phyloP scores from a whole-genome alignment of 2,888 invertebrate genomes.

The Xestia rhomboidea region DNA sequence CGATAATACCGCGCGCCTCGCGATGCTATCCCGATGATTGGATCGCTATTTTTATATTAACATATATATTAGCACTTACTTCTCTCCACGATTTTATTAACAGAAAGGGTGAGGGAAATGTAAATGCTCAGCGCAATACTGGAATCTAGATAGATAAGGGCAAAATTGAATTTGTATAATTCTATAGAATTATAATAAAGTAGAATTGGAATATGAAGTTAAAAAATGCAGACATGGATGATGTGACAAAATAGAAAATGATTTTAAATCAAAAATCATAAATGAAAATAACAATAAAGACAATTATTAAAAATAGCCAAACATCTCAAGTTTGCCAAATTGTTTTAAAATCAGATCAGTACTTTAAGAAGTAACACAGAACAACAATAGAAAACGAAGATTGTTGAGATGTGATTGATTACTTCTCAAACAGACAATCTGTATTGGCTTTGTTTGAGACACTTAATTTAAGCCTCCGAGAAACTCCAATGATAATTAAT shows the following conservation, averaged over 20 bases:
- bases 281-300: background rate
- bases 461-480: conserved; percentile 19
- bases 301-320: background rate
- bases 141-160: conserved; percentile 13
- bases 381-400: conserved; percentile 24
- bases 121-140: conserved; percentile 12
- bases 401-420: conserved; percentile 48
- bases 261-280: background rate
- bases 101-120: conserved; percentile 11
- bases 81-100: conserved; percentile 13
- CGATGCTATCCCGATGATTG: conserved; percentile 42
- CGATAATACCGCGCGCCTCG: conserved; percentile 32
- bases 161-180: background rate
- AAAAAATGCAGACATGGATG: background rate
- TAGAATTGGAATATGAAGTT: no score
- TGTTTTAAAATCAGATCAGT: conserved; percentile 1
- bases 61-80: conserved; percentile 38
- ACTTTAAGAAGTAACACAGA: background rate
- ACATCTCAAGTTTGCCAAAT: background rate
- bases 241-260: background rate
- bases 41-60: conserved; percentile 49
- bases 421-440: conserved; percentile 32
- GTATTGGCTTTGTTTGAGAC: conserved; percentile 26
- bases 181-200: background rate
- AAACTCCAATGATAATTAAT: conserved; percentile 32